Percentiles rank a stretch among this genome's conserved stretches.
Conservation (phyloP, 2,113 vertebrate genomes). For the Pogona vitticeps region DNA sequence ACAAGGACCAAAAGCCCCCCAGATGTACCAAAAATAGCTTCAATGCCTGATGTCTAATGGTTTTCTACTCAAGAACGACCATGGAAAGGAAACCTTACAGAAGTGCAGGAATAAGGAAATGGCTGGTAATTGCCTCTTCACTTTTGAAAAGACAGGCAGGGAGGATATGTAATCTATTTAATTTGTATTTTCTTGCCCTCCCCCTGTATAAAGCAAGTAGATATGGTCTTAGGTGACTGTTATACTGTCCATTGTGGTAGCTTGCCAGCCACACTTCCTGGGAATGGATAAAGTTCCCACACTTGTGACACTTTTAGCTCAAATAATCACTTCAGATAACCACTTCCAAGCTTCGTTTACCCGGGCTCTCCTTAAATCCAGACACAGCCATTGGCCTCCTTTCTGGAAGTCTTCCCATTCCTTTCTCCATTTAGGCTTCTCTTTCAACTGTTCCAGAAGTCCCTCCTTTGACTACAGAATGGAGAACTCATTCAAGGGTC, state of each 20-base stretch:
- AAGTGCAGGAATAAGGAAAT: conserved; percentile 70
- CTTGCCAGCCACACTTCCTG: neutral
- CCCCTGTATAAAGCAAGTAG: neutral
- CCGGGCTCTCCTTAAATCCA: conserved; percentile 18
- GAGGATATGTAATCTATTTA: conserved; percentile 33
- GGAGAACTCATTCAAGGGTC: neutral
- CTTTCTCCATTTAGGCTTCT: conserved; percentile 13
- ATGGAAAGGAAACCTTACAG: conserved; percentile 60
- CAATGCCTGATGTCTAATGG: conserved; percentile 40
- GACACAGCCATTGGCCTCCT: conserved; percentile 28
- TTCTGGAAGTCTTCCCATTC: conserved; percentile 13
- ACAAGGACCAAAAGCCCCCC: conserved; percentile 46
- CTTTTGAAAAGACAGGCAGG: conserved; percentile 47
- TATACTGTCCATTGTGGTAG: conserved; percentile 15
- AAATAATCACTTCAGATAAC: conserved; percentile 17
- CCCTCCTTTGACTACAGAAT: conserved; percentile 40
- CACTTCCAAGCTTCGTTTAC: conserved; percentile 22
- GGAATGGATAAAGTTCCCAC: neutral
- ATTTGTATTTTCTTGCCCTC: conserved; percentile 1
- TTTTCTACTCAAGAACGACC: conserved; percentile 58
- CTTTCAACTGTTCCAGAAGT: conserved; percentile 18
- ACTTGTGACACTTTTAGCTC: conserved; percentile 35
- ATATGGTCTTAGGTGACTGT: conserved; percentile 36
- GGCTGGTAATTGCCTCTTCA: conserved; percentile 66
- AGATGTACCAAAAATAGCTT: conserved; percentile 43